These are phyloP conservation scores for Chelonoidis abingdonii DNA, from an alignment of 2,113 vertebrate genomes.

Conservation along the genomic window DNA sequence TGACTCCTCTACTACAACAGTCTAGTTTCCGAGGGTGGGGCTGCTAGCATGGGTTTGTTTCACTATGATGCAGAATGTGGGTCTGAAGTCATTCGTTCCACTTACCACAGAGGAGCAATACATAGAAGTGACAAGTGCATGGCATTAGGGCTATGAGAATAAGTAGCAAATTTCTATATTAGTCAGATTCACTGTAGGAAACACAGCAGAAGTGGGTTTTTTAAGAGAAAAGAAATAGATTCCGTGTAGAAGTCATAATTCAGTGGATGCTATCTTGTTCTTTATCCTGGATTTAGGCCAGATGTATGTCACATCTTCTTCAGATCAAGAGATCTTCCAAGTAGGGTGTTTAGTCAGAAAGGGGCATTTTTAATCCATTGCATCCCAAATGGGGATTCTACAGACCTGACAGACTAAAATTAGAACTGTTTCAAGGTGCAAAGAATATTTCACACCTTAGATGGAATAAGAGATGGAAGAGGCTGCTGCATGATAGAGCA, in stretches of 20 bases:
- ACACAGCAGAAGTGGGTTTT: background rate
- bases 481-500: background rate
- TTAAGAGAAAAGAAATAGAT: background rate
- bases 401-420: background rate
- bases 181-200: background rate
- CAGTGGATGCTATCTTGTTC: background rate
- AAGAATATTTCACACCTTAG: background rate
- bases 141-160: background rate
- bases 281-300: background rate
- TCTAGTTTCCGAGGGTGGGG: background rate
- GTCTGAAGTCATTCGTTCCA: background rate
- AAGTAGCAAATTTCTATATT: background rate
- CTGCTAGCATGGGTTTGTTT: background rate
- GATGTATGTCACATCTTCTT: background rate
- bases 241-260: background rate
- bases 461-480: background rate
- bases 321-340: background rate
- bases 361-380: background rate
- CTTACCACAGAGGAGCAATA: background rate
- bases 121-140: background rate
- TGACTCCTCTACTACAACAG: background rate
- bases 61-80: slow-evolving; percentile 45
- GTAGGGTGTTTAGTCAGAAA: background rate
- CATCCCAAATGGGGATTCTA: background rate
- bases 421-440: background rate